Evolutionary conservation across 2,888 invertebrate genomes (phyloP), one percentile per base, ranked within the genome.

Genomic region (Helleia helle): DNA sequence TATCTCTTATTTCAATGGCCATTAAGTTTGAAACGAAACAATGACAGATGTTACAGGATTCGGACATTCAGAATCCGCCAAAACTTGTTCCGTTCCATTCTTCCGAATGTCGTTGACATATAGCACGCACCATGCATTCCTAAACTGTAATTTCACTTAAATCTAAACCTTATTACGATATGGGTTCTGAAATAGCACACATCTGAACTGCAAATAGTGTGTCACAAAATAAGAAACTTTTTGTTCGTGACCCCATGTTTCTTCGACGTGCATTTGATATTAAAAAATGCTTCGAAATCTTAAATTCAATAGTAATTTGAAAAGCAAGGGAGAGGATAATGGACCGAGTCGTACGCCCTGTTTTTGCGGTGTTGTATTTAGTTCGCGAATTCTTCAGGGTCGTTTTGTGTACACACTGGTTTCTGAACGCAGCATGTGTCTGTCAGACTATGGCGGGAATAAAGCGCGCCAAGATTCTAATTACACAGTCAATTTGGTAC

Each of bases 261-360:
- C 53, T 52, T 58, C 71, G 76, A 76, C 79, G 75, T 77, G 79
- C 61, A 67, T 68, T 63, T 56, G 63, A 66, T 65, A 71, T 80
- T 76, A 61, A 77, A 75, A 76, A 76, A 75, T 72, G 65, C 71
- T 76, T 70, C 65, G 67, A 72, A 67, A 71, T 79, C 75, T 79
- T 74, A 79, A 75, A 81, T 81, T 79, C 79, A 81, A 81, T 77
- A 74, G 81, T 75, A 74, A 81, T 81, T 80, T 80, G 65, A 70
- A 71, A 74, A 65, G 66, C 59, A 65, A 67, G 77, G 77, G 73
- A 64, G 74, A 65, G 70, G 65, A 71, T 72, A 74, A 76, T 70
- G 63, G 69, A 59, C 50, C 61, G 41, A 58, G 59, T 57, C 61
- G 55, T 65, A 71, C 72, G 71, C 79, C 77, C 76, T 73, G 71